Conservation (phyloP, 2,113 vertebrate species). For the Alosa alosa region DNA sequence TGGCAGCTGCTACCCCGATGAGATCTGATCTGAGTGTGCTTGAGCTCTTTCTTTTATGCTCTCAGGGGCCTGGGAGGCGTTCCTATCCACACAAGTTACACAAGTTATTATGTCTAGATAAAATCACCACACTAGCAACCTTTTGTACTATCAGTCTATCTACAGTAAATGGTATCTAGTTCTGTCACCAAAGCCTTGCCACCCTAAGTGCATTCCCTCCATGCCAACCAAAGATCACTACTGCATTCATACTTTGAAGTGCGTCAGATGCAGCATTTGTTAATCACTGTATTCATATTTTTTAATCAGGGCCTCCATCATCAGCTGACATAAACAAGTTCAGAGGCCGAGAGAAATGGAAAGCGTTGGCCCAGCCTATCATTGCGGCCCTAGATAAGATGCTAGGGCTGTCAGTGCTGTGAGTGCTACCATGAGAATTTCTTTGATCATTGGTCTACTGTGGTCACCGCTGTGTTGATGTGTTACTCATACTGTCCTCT, state of each 20-base stretch:
- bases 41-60: too few relatives aligned
- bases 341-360: conserved; percentile 56
- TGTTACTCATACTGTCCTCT: not conserved
- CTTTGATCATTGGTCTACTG: conserved; percentile 64
- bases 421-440: conserved; percentile 43
- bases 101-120: too few relatives aligned
- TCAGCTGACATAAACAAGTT: conserved; percentile 19
- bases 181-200: too few relatives aligned
- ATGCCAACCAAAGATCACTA: too few relatives aligned
- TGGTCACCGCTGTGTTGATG: not conserved
- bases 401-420: conserved; percentile 67
- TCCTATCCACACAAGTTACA: too few relatives aligned
- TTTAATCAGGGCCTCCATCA: conserved; percentile 22
- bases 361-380: conserved; percentile 47
- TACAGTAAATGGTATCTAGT: too few relatives aligned
- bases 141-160: too few relatives aligned
- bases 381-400: conserved; percentile 62
- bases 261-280: not conserved
- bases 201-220: too few relatives aligned
- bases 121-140: too few relatives aligned
- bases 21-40: too few relatives aligned
- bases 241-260: not conserved
- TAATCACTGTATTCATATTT: not conserved
- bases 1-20: too few relatives aligned
- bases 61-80: too few relatives aligned